phyloP scores from a whole-genome alignment of 2,797 vertebrate genomes.

The Lithobates pipiens region DNA sequence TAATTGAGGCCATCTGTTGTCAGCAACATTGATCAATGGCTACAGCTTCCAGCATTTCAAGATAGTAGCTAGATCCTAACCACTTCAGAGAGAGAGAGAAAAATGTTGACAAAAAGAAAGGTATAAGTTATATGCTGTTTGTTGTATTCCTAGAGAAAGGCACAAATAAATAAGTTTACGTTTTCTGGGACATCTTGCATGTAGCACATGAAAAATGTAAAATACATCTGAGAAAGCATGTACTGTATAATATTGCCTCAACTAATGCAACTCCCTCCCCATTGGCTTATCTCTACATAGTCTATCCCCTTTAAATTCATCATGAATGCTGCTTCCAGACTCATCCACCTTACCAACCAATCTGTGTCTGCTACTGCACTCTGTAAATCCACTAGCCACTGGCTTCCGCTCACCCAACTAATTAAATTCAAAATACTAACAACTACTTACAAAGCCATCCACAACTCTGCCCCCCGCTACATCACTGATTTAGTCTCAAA shows the following conservation, averaged over 20 bases:
- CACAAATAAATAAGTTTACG: background rate
- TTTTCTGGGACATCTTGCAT: background rate
- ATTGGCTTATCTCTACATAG: no score
- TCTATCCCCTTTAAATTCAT: no score
- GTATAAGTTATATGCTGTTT: background rate
- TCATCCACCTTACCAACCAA: no score
- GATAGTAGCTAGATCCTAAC: constrained; percentile 33
- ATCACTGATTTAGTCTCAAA: no score
- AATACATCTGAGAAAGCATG: background rate
- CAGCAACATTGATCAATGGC: constrained; percentile 56
- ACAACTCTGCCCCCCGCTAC: no score
- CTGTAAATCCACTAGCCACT: no score
- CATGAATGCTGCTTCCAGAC: no score
- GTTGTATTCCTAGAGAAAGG: background rate
- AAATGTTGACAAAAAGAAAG: background rate
- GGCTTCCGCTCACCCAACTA: no score
- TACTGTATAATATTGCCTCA: background rate
- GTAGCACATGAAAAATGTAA: background rate
- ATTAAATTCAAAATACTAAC: no score
- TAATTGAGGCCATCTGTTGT: constrained; percentile 58
- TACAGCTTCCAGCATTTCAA: constrained; percentile 22
- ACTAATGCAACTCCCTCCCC: no score
- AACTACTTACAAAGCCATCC: no score
- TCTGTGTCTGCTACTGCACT: no score
- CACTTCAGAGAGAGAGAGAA: constrained; percentile 16